A percentile compares a stretch with the other conserved stretches of the same genome.
These are phyloP conservation scores for Phrynocephalus versicolor DNA, from an alignment of 2,113 vertebrate species.

Conservation along the genomic window DNA sequence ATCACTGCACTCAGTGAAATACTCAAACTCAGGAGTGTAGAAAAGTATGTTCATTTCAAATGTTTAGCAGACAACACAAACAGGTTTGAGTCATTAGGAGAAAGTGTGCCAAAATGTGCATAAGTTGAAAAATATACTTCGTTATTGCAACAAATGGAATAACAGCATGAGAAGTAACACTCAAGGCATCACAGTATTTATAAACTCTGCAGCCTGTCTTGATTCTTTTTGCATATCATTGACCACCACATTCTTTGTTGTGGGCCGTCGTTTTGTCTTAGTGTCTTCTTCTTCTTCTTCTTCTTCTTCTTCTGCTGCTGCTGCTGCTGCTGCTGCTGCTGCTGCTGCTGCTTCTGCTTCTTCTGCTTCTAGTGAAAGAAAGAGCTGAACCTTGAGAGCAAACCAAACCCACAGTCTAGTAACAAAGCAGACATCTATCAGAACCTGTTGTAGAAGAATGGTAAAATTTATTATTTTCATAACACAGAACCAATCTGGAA, in stretches of 20 bases:
- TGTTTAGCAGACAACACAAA: neutral
- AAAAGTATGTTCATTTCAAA: neutral
- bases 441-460: slow-evolving; percentile 22
- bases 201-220: too few species aligned
- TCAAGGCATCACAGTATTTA: too few species aligned
- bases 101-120: too few species aligned
- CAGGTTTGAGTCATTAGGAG: neutral
- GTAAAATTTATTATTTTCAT: slow-evolving; percentile 67
- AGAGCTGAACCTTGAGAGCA: neutral
- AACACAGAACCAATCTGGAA: slow-evolving; percentile 37
- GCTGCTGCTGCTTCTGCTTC: neutral
- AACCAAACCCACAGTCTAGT: rapidly evolving
- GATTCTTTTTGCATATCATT: too few species aligned
- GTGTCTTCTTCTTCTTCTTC: neutral
- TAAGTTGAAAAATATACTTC: too few species aligned
- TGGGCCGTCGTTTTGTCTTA: too few species aligned
- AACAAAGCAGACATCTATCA: slow-evolving; percentile 41
- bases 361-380: slow-evolving; percentile 32
- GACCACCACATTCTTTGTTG: too few species aligned
- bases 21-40: neutral
- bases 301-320: neutral
- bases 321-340: neutral
- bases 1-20: neutral
- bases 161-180: too few species aligned
- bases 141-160: too few species aligned